These are phyloP conservation scores for Enteromius unitaeniatus DNA, from an alignment of 2,797 vertebrate genomes.

Conservation along the genomic window DNA sequence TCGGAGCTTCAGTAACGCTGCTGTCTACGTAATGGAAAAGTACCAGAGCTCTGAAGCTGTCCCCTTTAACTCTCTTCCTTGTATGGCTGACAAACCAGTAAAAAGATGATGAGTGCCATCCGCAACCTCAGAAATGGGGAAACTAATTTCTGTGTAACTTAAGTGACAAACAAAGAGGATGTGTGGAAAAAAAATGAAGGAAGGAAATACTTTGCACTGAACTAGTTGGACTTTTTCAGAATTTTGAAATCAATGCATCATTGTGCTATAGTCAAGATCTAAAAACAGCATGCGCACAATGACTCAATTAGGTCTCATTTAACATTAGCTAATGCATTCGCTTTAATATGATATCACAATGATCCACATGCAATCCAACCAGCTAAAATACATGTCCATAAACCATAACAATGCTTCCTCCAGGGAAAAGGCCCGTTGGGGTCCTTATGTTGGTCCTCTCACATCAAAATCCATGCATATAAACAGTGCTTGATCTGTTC, in stretches of 20 bases:
- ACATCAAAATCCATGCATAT: neutral
- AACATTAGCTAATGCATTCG: neutral
- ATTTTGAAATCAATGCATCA: conserved; percentile 11
- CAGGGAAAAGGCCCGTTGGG: neutral
- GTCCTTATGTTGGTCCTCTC: neutral
- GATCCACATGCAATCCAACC: neutral
- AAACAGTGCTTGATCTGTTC: neutral
- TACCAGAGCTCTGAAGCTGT: conserved; percentile 36
- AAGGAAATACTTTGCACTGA: neutral
- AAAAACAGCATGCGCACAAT: neutral
- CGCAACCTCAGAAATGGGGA: conserved; percentile 13
- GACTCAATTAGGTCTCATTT: neutral
- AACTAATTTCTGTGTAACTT: neutral
- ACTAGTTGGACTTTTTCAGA: neutral
- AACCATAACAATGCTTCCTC: neutral
- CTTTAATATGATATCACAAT: neutral
- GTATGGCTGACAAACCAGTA: conserved; percentile 19
- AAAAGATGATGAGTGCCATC: neutral
- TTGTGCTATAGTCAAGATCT: neutral
- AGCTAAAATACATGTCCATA: neutral
- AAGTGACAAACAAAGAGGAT: conserved; percentile 4
- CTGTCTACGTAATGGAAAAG: conserved; percentile 60
- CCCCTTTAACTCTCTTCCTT: neutral
- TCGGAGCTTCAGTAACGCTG: neutral
- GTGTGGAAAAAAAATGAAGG: neutral